phyloP scores from a whole-genome alignment of 35 echinoderm and acorn worm species.

The Antedon bifida region DNA sequence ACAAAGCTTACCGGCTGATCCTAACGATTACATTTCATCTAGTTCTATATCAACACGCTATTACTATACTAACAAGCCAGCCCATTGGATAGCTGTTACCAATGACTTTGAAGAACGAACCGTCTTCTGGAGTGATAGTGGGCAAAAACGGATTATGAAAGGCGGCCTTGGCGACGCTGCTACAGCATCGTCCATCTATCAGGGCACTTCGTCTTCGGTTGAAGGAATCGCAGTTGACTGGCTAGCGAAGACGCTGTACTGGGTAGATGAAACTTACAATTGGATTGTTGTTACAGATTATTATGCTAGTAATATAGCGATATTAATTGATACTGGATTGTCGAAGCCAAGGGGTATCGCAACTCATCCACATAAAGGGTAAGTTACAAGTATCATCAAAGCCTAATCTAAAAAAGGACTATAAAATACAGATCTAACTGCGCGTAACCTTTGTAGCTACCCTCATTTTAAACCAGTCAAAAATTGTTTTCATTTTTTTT shows the following conservation, averaged over 20 bases:
- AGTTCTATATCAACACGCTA: slow-evolving; percentile 16
- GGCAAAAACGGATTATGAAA: slow-evolving; percentile 36
- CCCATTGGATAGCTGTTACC: slow-evolving; percentile 29
- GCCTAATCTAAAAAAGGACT: too few relatives aligned
- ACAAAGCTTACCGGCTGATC: slow-evolving; percentile 45
- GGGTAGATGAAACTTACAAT: slow-evolving; percentile 61
- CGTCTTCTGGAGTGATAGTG: slow-evolving; percentile 51
- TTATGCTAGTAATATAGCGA: slow-evolving; percentile 16
- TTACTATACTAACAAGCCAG: slow-evolving; percentile 14
- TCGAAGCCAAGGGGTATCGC: slow-evolving; percentile 72
- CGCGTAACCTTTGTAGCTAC: too few relatives aligned
- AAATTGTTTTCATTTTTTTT: too few relatives aligned
- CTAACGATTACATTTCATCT: slow-evolving; percentile 9
- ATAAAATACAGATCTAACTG: too few relatives aligned
- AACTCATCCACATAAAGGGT: slow-evolving; percentile 65
- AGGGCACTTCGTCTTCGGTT: slow-evolving; percentile 31
- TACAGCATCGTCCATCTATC: slow-evolving; percentile 15
- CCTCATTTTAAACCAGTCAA: too few relatives aligned
- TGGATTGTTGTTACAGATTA: slow-evolving; percentile 48
- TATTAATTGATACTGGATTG: slow-evolving; percentile 52
- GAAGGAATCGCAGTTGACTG: slow-evolving; percentile 53
- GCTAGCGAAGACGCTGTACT: slow-evolving; percentile 53
- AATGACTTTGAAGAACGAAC: slow-evolving; percentile 26
- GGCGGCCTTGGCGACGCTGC: slow-evolving; percentile 45
- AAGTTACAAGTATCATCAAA: neutral